A percentile compares a stretch with the other conserved stretches of the same genome.
Evolutionary conservation across 2,113 vertebrate species (phyloP).

Genomic region (Microtus ochrogaster): DNA sequence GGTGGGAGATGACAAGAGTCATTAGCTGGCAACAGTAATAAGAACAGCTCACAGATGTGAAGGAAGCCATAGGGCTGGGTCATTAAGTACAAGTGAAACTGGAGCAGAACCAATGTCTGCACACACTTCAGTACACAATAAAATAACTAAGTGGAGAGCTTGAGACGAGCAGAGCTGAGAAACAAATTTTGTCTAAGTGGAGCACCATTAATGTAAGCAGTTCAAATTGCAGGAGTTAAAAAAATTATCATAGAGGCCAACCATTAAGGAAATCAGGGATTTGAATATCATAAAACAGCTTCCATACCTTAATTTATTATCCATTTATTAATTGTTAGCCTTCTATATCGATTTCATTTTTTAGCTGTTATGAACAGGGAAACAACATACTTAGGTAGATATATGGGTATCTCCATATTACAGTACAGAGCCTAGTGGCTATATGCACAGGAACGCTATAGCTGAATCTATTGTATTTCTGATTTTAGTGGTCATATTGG

Average conservation of each 20-base stretch:
- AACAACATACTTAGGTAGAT: not conserved
- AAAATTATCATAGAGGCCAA: not conserved
- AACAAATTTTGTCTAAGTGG: not conserved
- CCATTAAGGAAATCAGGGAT: conserved; percentile 1
- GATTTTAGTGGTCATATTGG: not conserved
- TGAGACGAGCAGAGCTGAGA: conserved; percentile 1
- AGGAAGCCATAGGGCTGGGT: conserved; percentile 35
- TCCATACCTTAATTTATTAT: too few relatives aligned
- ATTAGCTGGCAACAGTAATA: conserved; percentile 31
- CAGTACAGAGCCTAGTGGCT: not conserved
- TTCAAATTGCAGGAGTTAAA: not conserved
- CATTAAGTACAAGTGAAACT: conserved; percentile 62
- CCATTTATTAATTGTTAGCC: not conserved
- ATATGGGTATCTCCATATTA: not conserved
- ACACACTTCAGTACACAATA: not conserved
- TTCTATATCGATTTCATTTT: not conserved
- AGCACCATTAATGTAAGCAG: conserved; percentile 28
- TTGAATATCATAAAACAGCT: not conserved
- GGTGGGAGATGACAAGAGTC: not conserved
- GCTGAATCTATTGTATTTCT: not conserved
- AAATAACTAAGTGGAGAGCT: not conserved
- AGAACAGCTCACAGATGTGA: conserved; percentile 43
- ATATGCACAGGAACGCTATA: not conserved
- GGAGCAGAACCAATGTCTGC: conserved; percentile 56
- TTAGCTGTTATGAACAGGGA: not conserved